These are phyloP conservation scores for Ahaetulla prasina DNA, from an alignment of 2,113 vertebrate species.

Conservation along the genomic window DNA sequence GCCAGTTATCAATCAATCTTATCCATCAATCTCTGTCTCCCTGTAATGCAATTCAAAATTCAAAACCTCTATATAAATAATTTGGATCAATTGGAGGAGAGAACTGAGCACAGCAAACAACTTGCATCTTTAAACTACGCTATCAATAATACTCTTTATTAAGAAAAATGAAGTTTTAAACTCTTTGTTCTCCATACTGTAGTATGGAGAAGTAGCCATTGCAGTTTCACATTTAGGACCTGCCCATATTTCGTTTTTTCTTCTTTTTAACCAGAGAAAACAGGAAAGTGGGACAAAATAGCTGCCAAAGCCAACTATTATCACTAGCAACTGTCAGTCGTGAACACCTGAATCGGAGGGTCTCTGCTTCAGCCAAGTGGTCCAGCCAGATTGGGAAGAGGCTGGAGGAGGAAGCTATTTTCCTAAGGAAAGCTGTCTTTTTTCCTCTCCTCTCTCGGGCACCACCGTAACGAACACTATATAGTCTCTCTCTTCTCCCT, in stretches of 20 bases:
- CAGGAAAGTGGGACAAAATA: not conserved
- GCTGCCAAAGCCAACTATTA: not conserved
- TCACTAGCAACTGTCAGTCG: not conserved
- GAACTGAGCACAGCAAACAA: not conserved
- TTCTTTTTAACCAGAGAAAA: not conserved
- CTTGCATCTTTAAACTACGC: not conserved
- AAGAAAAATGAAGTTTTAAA: not conserved
- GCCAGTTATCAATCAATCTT: not conserved
- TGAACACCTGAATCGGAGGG: not conserved
- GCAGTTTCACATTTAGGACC: not conserved
- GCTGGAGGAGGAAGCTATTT: not conserved
- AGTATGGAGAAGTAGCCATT: not conserved
- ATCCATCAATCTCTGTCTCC: not conserved
- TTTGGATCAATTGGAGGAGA: not conserved
- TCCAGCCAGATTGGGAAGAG: not conserved
- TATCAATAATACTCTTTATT: not conserved
- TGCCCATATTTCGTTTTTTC: not conserved
- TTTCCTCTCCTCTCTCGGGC: not conserved
- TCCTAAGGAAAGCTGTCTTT: not conserved
- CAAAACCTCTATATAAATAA: not conserved
- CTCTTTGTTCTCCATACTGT: not conserved
- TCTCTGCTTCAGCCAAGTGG: not conserved
- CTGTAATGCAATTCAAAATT: not conserved
- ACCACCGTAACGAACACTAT: not conserved
- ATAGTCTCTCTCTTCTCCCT: not conserved